Evolutionary conservation across 2,113 vertebrate species (phyloP).

Genomic region (Gymnocephalus cernua): DNA sequence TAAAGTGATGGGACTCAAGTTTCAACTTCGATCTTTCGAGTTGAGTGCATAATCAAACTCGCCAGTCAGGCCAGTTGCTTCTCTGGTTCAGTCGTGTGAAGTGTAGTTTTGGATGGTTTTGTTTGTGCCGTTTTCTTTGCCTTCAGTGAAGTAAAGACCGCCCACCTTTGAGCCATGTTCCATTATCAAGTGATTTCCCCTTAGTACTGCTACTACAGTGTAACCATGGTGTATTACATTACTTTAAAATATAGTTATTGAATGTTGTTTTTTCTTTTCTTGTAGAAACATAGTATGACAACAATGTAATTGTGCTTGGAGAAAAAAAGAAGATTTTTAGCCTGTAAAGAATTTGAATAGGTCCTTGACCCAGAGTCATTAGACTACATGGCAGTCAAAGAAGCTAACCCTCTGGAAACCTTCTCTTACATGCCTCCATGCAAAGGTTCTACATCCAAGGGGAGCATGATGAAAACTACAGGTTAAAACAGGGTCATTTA

Average conservation of each 20-base stretch:
- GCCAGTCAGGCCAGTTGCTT: slow-evolving; percentile 61
- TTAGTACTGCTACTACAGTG: slow-evolving; percentile 75
- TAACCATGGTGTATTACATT: slow-evolving; percentile 79
- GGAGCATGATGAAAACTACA: slow-evolving; percentile 56
- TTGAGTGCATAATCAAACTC: slow-evolving; percentile 42
- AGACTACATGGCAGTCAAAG: slow-evolving; percentile 70
- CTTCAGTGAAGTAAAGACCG: slow-evolving; percentile 84
- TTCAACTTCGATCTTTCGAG: slow-evolving; percentile 38
- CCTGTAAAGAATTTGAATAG: slow-evolving; percentile 76
- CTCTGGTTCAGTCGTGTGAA: slow-evolving; percentile 70
- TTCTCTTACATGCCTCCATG: slow-evolving; percentile 38
- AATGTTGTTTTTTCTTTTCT: slow-evolving; percentile 74
- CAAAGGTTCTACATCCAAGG: slow-evolving; percentile 31
- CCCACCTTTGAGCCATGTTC: slow-evolving; percentile 85
- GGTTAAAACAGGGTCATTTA: slow-evolving; percentile 69
- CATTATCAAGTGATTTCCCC: slow-evolving; percentile 78
- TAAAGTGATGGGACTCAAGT: slow-evolving; percentile 40
- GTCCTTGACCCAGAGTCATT: slow-evolving; percentile 62
- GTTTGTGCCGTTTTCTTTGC: slow-evolving; percentile 81
- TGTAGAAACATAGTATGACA: slow-evolving; percentile 75
- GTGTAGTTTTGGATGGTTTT: slow-evolving; percentile 78
- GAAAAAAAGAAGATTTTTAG: slow-evolving; percentile 69
- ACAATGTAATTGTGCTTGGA: slow-evolving; percentile 79
- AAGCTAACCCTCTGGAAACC: slow-evolving; percentile 65
- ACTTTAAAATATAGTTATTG: slow-evolving; percentile 81